Base-by-base conservation (phyloP, 2,113 vertebrate genomes). In the Tinamus guttatus region DNA sequence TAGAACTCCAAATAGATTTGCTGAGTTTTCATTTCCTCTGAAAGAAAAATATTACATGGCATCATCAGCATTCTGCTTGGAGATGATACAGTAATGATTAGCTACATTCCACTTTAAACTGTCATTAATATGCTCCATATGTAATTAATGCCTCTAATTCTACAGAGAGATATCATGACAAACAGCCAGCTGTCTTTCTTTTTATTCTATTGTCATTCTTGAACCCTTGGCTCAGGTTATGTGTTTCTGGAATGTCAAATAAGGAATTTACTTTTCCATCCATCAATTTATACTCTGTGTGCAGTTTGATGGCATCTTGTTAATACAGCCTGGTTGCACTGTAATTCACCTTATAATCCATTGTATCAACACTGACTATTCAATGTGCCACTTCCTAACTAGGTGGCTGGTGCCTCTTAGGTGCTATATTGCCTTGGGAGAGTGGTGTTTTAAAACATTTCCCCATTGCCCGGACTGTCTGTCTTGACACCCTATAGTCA, bases 301-400 rank as follows among this genome's bases (percentile, higher is more conserved):
- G 88, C 79, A 85, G 82, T 85, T 90, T 91, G 82, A 88, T 96
- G 97, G 95, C 96, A 97, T 97, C 95, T 91, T 97, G 97, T 67
- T 97, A 96, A 97, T 97, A 91, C 92, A 91, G 90, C 36, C 81
- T 87, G 81, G 91, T 96, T 94, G 49, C 96, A 94, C 93, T 90
- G 93, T 95, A 90, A 92, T 96, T 97, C 95, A 95, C 95, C 77
- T 97, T 91, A 78, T 97, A 97, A 97, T 96, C 96, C 96, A 97
- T 92, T 96, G 73, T 95, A 97, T 97, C 96, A 97, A 97, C 96
- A 96, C 88, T 45, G 71, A 38, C 85, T 91, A 58, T 82, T 90
- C 94, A 69, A 91, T 78, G 76, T 82, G 89, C 63, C 87, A 87
- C 87, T 89, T 95, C 91, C 92, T 94, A 95, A 96, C 78, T 85